These are phyloP conservation scores for Sesia bembeciformis DNA, from an alignment of 2,888 invertebrate genomes.

Conservation along the genomic window DNA sequence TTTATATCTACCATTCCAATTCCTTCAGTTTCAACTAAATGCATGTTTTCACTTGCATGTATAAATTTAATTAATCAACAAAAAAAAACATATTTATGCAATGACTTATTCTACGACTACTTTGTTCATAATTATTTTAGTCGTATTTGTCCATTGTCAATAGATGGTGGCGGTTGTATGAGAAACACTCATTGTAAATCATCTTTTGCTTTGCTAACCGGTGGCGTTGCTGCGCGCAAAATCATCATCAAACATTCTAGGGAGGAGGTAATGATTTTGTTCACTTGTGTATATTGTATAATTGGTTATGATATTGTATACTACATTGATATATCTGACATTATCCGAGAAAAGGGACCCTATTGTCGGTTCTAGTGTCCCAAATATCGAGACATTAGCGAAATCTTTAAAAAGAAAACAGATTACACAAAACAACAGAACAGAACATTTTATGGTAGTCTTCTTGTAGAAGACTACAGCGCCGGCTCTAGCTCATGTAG, in stretches of 20 bases:
- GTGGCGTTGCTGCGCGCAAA: slow-evolving; percentile 50
- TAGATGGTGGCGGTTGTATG: slow-evolving; percentile 75
- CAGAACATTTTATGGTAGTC: neutral
- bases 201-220: slow-evolving; percentile 73
- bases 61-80: neutral
- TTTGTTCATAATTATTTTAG: neutral
- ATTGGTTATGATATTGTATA: neutral
- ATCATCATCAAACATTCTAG: slow-evolving; percentile 52
- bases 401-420: no score
- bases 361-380: no score
- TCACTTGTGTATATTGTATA: neutral
- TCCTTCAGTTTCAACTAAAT: no score
- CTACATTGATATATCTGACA: no score
- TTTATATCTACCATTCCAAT: no score
- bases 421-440: neutral
- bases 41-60: no score
- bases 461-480: neutral
- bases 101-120: neutral
- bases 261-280: slow-evolving; percentile 51
- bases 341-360: no score
- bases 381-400: no score
- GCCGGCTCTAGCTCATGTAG: no score
- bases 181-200: slow-evolving; percentile 71
- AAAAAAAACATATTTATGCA: neutral
- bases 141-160: slow-evolving; percentile 26